phyloP scores from a whole-genome alignment of 1,140 invertebrate species.

The Aleiodes sp. region DNA sequence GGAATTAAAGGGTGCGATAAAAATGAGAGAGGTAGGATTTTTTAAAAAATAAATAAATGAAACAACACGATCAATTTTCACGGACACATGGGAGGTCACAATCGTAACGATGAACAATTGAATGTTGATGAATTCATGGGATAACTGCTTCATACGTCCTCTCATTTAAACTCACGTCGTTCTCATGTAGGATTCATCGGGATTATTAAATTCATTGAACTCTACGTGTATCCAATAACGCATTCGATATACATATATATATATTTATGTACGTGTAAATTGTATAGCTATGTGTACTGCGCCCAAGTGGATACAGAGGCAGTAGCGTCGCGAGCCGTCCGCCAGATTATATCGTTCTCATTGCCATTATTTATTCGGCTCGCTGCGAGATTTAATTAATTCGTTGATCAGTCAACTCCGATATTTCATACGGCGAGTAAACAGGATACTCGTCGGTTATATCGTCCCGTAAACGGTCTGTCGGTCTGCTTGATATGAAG shows the following conservation, averaged over 20 bases:
- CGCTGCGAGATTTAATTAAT: conserved; percentile 36
- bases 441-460: conserved; percentile 21
- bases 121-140: not conserved
- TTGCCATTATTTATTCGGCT: conserved; percentile 38
- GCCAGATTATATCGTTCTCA: conserved; percentile 38
- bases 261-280: not conserved
- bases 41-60: too few species aligned
- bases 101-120: not conserved
- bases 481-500: not conserved
- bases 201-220: conserved; percentile 15
- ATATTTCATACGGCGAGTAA: conserved; percentile 30
- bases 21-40: too few species aligned
- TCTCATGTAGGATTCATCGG: not conserved
- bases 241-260: too few species aligned
- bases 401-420: conserved; percentile 34
- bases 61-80: too few species aligned
- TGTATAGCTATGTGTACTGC: not conserved
- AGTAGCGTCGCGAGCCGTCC: conserved; percentile 7
- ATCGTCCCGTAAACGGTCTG: conserved; percentile 10
- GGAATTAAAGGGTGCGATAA: conserved; percentile 2
- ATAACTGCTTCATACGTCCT: not conserved
- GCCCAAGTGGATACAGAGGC: not conserved
- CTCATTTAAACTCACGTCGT: not conserved
- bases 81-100: not conserved
- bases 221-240: not conserved